These are phyloP conservation scores for Mormyrus iriodes DNA, from an alignment of 2,113 vertebrate species.

Conservation along the genomic window DNA sequence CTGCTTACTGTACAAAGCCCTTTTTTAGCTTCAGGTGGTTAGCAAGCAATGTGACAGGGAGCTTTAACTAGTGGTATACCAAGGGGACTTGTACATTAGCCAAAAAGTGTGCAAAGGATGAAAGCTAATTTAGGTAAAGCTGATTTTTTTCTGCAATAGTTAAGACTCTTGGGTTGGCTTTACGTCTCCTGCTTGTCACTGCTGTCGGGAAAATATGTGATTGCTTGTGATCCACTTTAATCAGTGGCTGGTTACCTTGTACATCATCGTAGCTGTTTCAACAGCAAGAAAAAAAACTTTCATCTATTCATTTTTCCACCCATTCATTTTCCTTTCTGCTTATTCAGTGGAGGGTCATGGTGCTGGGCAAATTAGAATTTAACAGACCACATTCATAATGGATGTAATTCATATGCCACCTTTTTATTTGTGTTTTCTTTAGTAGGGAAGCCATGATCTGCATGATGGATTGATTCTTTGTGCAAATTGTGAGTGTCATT, in stretches of 20 bases:
- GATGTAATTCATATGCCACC: not conserved
- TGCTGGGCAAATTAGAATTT: not conserved
- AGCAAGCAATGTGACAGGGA: not conserved
- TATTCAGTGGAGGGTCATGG: not conserved
- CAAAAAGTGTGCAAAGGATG: not conserved
- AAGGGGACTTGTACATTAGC: not conserved
- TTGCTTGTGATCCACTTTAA: not conserved
- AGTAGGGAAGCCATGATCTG: not conserved
- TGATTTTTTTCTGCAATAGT: not conserved
- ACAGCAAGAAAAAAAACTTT: not conserved
- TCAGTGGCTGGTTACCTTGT: not conserved
- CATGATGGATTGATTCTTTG: not conserved
- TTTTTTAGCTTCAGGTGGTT: not conserved
- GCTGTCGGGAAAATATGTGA: not conserved
- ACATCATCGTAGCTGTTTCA: not conserved
- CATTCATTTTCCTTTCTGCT: not conserved
- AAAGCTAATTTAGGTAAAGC: not conserved
- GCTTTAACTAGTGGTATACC: not conserved
- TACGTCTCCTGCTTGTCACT: not conserved
- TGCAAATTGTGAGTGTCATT: not conserved
- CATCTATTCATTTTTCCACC: not conserved
- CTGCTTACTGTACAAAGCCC: not conserved
- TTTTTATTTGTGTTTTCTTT: not conserved
- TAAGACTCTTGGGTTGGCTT: not conserved
- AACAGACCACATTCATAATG: not conserved